A percentile compares a stretch with the other conserved stretches of the same genome.
Conservation (phyloP, 1,140 invertebrate genomes). For the Neodiprion virginianus region DNA sequence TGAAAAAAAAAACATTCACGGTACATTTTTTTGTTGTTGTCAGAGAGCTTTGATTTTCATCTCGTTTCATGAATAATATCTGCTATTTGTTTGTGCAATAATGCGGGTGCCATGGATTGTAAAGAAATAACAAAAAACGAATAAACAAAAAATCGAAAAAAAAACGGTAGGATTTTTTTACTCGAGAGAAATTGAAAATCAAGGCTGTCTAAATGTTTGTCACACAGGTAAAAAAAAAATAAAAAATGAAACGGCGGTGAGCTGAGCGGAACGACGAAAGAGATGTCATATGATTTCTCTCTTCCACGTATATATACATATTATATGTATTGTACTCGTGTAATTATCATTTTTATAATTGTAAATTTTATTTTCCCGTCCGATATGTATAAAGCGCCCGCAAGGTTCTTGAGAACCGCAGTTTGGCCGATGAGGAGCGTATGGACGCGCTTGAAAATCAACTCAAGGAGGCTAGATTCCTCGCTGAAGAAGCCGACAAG, state of each 20-base stretch:
- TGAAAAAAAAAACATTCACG: constrained; percentile 16
- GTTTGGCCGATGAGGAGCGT: constrained; percentile 99
- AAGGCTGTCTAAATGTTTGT: too few species aligned
- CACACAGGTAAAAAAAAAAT: neutral
- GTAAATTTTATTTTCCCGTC: constrained; percentile 22
- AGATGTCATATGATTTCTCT: neutral
- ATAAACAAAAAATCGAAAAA: too few species aligned
- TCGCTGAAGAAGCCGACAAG: constrained; percentile 99
- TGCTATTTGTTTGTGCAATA: too few species aligned
- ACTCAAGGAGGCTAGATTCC: constrained; percentile 98
- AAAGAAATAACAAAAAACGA: too few species aligned
- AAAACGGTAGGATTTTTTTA: too few species aligned
- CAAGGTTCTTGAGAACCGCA: constrained; percentile 99
- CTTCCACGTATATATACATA: neutral
- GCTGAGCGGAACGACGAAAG: neutral
- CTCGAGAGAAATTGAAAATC: too few species aligned
- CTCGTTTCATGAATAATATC: too few species aligned
- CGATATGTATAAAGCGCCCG: constrained; percentile 80
- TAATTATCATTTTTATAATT: neutral
- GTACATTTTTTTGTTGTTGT: constrained; percentile 11
- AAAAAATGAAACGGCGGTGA: neutral
- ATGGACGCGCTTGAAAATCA: constrained; percentile 99
- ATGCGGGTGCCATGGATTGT: too few species aligned
- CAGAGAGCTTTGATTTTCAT: neutral
- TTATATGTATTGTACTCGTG: neutral